Evolutionary conservation across 2,113 vertebrate genomes (phyloP).

Genomic region (Suncus etruscus): DNA sequence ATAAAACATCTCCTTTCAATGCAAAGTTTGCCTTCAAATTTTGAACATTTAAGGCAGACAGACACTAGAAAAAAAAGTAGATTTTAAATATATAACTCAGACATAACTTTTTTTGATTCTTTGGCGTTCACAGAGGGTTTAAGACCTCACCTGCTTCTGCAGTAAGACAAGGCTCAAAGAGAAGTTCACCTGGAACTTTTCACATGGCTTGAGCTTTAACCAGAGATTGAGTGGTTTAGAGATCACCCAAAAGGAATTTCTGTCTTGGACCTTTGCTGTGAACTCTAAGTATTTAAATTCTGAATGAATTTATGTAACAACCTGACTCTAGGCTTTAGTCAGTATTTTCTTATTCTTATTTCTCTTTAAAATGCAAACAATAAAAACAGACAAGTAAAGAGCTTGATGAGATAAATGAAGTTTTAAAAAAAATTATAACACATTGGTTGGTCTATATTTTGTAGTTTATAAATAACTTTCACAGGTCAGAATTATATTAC

Average conservation of each 20-base stretch:
- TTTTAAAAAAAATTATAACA: conserved; percentile 38
- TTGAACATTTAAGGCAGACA: neutral
- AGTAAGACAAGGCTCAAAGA: conserved; percentile 61
- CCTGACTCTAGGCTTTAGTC: conserved; percentile 14
- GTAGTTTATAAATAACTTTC: neutral
- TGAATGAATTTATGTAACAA: conserved; percentile 52
- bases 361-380: conserved; percentile 52
- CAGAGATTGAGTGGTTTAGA: conserved; percentile 61
- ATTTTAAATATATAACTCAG: conserved; percentile 33
- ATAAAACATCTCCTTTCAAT: conserved; percentile 60
- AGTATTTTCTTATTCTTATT: too few relatives aligned
- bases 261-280: conserved; percentile 52
- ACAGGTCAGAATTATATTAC: too few relatives aligned
- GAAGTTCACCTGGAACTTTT: conserved; percentile 62
- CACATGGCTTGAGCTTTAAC: conserved; percentile 63
- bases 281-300: conserved; percentile 57
- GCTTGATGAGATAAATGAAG: neutral
- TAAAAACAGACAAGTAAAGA: neutral
- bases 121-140: conserved; percentile 35
- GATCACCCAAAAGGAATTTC: conserved; percentile 72
- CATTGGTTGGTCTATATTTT: neutral
- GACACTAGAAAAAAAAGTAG: neutral
- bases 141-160: conserved; percentile 38
- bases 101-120: conserved; percentile 59
- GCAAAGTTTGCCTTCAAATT: conserved; percentile 32